These are phyloP conservation scores for Gymnorhina tibicen DNA, from an alignment of 2,113 vertebrate species.

Conservation along the genomic window DNA sequence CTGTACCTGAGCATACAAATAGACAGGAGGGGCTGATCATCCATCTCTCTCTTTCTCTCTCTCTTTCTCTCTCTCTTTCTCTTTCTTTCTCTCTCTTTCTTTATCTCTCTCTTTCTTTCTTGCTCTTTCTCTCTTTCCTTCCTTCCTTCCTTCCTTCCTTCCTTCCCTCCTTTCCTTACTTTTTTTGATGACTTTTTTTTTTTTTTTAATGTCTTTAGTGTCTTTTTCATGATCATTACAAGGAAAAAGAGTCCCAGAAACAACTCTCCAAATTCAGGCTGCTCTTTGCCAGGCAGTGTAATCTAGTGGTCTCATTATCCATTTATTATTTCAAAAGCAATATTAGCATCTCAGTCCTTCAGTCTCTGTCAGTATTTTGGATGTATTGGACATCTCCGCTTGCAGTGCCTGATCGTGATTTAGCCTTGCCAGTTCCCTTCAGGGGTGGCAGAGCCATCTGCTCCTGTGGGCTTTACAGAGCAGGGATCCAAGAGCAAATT, in stretches of 20 bases:
- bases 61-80: too few species aligned
- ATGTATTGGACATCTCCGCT: background rate
- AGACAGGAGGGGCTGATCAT: background rate
- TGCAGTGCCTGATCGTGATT: background rate
- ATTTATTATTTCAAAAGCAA: background rate
- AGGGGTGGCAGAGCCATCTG: conserved; percentile 52
- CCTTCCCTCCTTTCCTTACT: too few species aligned
- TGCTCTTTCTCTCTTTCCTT: background rate
- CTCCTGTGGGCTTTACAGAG: conserved; percentile 35
- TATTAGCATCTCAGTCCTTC: background rate
- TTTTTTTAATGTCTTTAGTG: background rate
- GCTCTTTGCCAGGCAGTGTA: background rate
- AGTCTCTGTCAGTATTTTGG: background rate
- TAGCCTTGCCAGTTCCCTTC: conserved; percentile 41
- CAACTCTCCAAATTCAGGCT: background rate
- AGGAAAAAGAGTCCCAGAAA: background rate
- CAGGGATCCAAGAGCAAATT: conserved; percentile 43
- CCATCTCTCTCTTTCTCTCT: background rate
- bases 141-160: background rate
- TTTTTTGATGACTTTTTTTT: background rate
- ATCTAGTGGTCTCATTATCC: background rate
- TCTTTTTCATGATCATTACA: background rate
- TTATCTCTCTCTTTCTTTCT: too few species aligned
- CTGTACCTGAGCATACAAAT: background rate
- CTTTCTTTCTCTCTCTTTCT: too few species aligned